Base-by-base conservation (phyloP, 2,888 invertebrate species). In the Helobdella robusta region DNA sequence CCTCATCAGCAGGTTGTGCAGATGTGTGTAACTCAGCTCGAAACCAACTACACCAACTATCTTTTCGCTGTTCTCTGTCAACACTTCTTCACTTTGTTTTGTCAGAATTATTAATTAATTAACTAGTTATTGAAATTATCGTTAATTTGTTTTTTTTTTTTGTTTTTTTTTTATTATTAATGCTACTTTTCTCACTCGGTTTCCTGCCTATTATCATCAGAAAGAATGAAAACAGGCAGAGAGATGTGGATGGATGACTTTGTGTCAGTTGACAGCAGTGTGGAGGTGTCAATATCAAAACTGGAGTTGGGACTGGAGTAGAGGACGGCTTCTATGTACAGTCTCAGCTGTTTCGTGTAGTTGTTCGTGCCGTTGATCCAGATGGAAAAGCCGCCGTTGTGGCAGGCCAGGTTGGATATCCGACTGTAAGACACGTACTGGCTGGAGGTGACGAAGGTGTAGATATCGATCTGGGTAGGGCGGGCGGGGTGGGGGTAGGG, bases 301-400 rank as follows among this genome's bases (percentile, higher is more conserved):
- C 56, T 32, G 15, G 56, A 25, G 18, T 56, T 32, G 20, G 50
- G 25, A 18, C n/a, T 30, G 28, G 62, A 62, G n/a, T 62, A 62
- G 23, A 50, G 62, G 3, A 2, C 32, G 28, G 23, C 20, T 15
- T 30, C 32, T 23, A n/a, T 32, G 25, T 48, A 50, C 28, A 62
- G 34, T n/a, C 50, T 46, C 23, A 50, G n/a, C 50, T 62, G 48
- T 1, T 23, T 32, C 11, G 30, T 11, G 8, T 46, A 48, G 32
- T 23, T n/a, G 23, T 4, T 25, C 4, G 48, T 32, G 23, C 34
- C 32, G 50, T 62, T 62, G 44, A 62, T 46, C 62, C 62, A 62
- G 1, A 50, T 20, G 2, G 62, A 44, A 11, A 50, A 32, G 11
- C 62, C 62, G 4, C 50, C 48, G 32, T 62, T 62, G 11, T 34